phyloP scores from a whole-genome alignment of 2,113 vertebrate genomes.

The Podilymbus podiceps region DNA sequence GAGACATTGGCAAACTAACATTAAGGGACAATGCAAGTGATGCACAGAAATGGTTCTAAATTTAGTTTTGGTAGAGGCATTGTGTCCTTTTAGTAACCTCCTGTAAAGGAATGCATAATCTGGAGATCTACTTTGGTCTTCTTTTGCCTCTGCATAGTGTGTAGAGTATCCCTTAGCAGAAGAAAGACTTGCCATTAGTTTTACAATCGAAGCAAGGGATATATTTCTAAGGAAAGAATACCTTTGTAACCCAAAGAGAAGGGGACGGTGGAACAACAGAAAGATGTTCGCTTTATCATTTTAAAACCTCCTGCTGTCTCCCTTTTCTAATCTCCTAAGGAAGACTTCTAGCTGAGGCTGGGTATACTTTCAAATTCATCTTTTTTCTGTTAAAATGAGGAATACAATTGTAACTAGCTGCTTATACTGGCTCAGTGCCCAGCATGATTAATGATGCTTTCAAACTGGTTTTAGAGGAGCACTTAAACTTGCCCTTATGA shows the following conservation, averaged over 20 bases:
- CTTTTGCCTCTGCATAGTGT: not conserved
- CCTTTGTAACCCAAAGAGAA: not conserved
- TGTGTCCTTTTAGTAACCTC: not conserved
- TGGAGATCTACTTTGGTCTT: not conserved
- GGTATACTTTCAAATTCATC: not conserved
- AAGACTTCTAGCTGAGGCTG: not conserved
- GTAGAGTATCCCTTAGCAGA: not conserved
- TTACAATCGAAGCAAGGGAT: not conserved
- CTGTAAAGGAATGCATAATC: not conserved
- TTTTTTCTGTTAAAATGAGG: constrained; percentile 8
- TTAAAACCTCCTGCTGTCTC: not conserved
- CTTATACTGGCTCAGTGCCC: not conserved
- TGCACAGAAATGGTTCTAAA: not conserved
- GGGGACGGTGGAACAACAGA: not conserved
- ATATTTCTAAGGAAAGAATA: not conserved
- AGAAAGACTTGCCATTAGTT: not conserved
- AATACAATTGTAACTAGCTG: not conserved
- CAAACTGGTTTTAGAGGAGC: constrained; percentile 13
- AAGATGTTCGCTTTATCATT: not conserved
- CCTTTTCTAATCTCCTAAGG: not conserved
- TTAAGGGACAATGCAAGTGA: not conserved
- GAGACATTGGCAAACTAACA: not conserved
- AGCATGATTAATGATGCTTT: constrained; percentile 46
- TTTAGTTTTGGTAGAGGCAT: not conserved
- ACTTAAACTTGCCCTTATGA: constrained; percentile 36